A percentile compares a stretch with the other conserved stretches of the same genome.
Evolutionary conservation across 2,888 invertebrate species (phyloP).

Genomic region (Caenorhabditis sinica): DNA sequence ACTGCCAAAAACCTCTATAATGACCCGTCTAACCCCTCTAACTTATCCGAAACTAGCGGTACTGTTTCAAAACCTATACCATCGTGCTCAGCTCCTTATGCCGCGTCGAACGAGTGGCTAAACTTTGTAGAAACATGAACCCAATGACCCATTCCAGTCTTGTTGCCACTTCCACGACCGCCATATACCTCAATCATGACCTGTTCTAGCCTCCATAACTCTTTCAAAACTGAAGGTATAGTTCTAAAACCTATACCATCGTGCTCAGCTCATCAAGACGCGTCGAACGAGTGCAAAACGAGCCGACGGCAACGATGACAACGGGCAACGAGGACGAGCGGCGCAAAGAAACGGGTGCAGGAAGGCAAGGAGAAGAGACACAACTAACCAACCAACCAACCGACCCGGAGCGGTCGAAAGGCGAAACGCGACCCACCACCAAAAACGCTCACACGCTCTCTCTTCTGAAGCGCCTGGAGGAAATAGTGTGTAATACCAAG

Average conservation of each 20-base stretch:
- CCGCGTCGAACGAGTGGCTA: conserved; percentile 52
- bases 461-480: neutral
- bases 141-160: too few species aligned
- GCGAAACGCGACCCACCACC: conserved; percentile 40
- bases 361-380: conserved; percentile 1
- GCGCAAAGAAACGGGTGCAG: neutral
- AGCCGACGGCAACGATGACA: conserved; percentile 24
- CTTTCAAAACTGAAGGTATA: neutral
- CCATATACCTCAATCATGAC: too few species aligned
- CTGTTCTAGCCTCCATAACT: neutral
- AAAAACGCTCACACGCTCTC: conserved; percentile 42
- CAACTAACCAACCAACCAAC: conserved; percentile 8
- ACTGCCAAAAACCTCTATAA: neutral
- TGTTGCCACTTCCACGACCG: too few species aligned
- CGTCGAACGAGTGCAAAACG: conserved; percentile 62
- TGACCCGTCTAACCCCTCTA: neutral
- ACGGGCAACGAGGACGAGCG: conserved; percentile 37
- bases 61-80: neutral
- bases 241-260: neutral
- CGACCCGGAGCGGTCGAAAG: neutral
- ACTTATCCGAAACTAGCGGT: neutral
- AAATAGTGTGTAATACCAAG: conserved; percentile 10
- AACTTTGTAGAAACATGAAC: too few species aligned
- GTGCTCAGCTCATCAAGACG: conserved; percentile 25
- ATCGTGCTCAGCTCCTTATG: conserved; percentile 17